Conservation (phyloP, 2,888 invertebrate species). For the Rotaria socialis region DNA sequence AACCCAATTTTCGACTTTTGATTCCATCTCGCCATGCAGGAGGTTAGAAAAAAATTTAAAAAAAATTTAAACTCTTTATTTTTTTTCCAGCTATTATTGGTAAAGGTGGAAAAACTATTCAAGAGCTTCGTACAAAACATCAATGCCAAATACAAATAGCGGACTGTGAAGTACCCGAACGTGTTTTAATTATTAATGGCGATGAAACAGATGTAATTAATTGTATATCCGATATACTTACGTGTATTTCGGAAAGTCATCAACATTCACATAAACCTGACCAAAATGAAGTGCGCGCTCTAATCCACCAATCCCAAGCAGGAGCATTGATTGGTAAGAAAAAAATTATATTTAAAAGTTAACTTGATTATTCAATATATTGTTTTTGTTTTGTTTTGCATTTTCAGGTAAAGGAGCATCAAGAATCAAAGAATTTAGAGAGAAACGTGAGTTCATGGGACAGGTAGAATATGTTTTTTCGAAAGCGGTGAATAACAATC, state of each 20-base stretch:
- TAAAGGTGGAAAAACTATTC: slow-evolving; percentile 21
- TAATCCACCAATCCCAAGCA: slow-evolving; percentile 94
- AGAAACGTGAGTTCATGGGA: slow-evolving; percentile 56
- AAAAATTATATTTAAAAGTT: neutral
- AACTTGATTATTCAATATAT: neutral
- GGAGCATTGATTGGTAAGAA: slow-evolving; percentile 88
- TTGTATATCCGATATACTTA: neutral
- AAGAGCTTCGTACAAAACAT: slow-evolving; percentile 15
- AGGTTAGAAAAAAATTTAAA: neutral
- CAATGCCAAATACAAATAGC: slow-evolving; percentile 83
- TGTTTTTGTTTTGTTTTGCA: too few species aligned
- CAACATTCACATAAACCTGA: slow-evolving; percentile 32
- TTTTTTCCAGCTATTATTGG: neutral
- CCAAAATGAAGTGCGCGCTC: slow-evolving; percentile 69
- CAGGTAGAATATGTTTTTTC: neutral
- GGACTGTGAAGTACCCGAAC: slow-evolving; percentile 99
- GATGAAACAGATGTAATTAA: neutral
- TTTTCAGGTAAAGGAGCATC: slow-evolving; percentile 69
- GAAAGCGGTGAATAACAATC: neutral
- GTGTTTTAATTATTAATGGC: slow-evolving; percentile 61
- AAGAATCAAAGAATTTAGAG: slow-evolving; percentile 90
- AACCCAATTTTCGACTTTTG: neutral
- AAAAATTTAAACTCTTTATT: neutral
- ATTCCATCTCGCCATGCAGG: slow-evolving; percentile 27
- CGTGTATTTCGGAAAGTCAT: neutral